Evolutionary conservation across 1,140 invertebrate species (phyloP).

Genomic region (Penaeus vannamei): DNA sequence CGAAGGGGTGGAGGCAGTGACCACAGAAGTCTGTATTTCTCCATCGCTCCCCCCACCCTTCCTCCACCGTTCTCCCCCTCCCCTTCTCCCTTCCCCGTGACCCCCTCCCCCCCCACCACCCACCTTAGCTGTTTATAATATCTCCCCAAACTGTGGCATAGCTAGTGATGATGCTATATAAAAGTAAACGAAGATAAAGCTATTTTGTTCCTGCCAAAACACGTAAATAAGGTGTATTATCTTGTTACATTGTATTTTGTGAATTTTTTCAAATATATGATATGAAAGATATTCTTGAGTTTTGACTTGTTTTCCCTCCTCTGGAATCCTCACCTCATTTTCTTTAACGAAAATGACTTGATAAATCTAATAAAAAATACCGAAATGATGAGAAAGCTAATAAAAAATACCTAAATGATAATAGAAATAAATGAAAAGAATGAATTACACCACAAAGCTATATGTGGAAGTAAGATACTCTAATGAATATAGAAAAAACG

Average conservation of each 20-base stretch:
- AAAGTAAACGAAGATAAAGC: constrained; percentile 2
- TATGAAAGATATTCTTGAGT: constrained; percentile 46
- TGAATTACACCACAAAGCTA: too few relatives aligned
- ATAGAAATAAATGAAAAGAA: too few relatives aligned
- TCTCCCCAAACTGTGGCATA: constrained; percentile 47
- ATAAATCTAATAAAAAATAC: background rate
- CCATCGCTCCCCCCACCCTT: too few relatives aligned
- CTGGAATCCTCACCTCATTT: background rate
- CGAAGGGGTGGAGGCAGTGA: too few relatives aligned
- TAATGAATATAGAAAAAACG: too few relatives aligned
- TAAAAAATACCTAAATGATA: too few relatives aligned
- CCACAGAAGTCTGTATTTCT: too few relatives aligned
- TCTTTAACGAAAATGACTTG: background rate
- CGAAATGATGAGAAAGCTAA: background rate
- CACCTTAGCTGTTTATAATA: constrained; percentile 41
- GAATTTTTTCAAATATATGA: constrained; percentile 64
- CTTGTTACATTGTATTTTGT: constrained; percentile 65
- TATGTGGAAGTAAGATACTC: too few relatives aligned
- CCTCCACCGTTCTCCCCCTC: too few relatives aligned
- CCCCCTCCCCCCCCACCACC: constrained; percentile 25
- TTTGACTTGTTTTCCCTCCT: background rate
- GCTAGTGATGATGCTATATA: constrained; percentile 55
- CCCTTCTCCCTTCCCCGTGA: background rate
- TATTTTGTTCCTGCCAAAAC: constrained; percentile 40
- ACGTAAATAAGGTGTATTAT: constrained; percentile 48